These are phyloP conservation scores for Delphinapterus leucas DNA, from an alignment of 2,113 vertebrate species.

Conservation along the genomic window DNA sequence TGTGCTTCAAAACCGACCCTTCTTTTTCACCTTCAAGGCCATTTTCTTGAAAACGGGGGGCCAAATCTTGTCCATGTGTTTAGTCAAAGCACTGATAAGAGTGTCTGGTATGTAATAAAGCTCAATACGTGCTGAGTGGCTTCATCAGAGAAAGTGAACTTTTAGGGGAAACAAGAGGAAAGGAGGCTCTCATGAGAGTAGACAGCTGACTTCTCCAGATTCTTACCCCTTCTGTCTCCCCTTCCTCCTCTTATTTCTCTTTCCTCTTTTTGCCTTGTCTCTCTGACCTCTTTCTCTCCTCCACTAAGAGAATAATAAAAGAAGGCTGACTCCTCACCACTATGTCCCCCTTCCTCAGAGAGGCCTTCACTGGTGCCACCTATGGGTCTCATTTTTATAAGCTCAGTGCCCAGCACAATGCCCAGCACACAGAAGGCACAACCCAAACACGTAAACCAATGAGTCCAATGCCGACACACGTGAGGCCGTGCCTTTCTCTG, in stretches of 20 bases:
- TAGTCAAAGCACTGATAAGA: background rate
- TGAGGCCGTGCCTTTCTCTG: fast-evolving
- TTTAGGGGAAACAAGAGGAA: background rate
- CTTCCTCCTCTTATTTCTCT: background rate
- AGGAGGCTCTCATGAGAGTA: background rate
- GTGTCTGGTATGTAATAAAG: background rate
- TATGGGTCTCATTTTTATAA: background rate
- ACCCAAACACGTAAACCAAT: background rate
- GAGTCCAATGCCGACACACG: fast-evolving
- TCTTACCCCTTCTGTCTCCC: background rate
- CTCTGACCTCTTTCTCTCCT: background rate
- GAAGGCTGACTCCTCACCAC: background rate
- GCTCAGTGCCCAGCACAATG: too few species aligned
- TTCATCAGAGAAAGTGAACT: background rate
- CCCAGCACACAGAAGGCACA: background rate
- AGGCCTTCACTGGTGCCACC: background rate
- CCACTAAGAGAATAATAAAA: background rate
- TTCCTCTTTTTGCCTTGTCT: background rate
- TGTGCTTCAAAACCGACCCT: background rate
- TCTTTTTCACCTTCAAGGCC: background rate
- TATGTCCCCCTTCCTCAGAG: background rate
- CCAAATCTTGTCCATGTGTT: background rate
- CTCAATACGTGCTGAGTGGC: background rate
- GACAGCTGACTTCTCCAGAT: background rate
- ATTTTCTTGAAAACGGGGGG: background rate